Evolutionary conservation across 2,113 vertebrate genomes (phyloP).

Genomic region (Tetraodon nigroviridis): DNA sequence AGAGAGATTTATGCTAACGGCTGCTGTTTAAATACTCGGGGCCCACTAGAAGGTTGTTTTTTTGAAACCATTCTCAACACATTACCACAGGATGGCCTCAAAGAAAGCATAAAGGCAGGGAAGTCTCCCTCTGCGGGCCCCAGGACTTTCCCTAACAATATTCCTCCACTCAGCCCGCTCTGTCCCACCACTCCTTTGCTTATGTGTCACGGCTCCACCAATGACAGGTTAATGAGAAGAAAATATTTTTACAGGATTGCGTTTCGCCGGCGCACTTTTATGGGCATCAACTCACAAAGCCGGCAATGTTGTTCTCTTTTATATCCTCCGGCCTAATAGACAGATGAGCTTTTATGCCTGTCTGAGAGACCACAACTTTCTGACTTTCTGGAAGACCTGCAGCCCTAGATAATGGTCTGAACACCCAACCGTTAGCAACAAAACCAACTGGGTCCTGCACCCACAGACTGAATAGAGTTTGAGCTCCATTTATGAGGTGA

Average conservation of each 20-base stretch:
- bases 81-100: conserved; percentile 62
- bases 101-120: conserved; percentile 59
- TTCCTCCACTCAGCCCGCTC: conserved; percentile 36
- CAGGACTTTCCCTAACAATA: conserved; percentile 26
- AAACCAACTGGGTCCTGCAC: conserved; percentile 3
- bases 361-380: conserved; percentile 49
- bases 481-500: conserved; percentile 20
- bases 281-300: conserved; percentile 61
- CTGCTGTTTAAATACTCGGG: conserved; percentile 65
- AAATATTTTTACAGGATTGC: conserved; percentile 80
- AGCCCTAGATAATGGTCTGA: conserved; percentile 40
- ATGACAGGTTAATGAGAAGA: conserved; percentile 81
- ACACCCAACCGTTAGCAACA: conserved; percentile 41
- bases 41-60: conserved; percentile 43
- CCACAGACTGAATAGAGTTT: conserved; percentile 18
- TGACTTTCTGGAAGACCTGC: conserved; percentile 24
- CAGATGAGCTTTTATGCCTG: conserved; percentile 35
- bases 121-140: conserved; percentile 42
- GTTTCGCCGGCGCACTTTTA: conserved; percentile 68
- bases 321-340: conserved; percentile 61
- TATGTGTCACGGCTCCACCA: conserved; percentile 55
- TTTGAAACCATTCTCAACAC: conserved; percentile 64
- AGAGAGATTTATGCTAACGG: conserved; percentile 59
- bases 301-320: conserved; percentile 68
- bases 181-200: conserved; percentile 40